Evolutionary conservation across 2,113 vertebrate species (phyloP).

Genomic region (Cygnus buccinator): DNA sequence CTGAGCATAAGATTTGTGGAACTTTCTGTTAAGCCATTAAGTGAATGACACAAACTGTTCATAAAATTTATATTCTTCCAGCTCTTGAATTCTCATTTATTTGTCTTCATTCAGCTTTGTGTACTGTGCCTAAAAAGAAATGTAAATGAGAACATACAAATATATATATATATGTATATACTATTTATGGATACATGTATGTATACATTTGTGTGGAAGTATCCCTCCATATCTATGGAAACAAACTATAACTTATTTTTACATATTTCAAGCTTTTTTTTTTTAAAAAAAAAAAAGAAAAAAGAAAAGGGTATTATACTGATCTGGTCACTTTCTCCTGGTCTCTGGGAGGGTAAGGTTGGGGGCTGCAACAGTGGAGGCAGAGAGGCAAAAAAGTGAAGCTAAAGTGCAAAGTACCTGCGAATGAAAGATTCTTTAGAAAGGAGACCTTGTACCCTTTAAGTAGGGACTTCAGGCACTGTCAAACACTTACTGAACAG

Average conservation of each 20-base stretch:
- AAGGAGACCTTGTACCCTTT: not conserved
- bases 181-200: not conserved
- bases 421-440: not conserved
- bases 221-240: not conserved
- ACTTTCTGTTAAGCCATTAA: not conserved
- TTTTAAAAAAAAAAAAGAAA: too few species aligned
- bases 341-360: not conserved
- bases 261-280: not conserved
- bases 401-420: not conserved
- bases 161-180: not conserved
- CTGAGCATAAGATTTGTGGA: not conserved
- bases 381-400: not conserved
- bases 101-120: not conserved
- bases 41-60: not conserved
- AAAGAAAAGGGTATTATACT: not conserved
- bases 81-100: not conserved
- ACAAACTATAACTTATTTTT: not conserved
- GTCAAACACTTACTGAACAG: not conserved
- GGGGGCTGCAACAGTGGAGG: not conserved
- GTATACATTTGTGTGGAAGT: not conserved
- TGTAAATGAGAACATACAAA: not conserved
- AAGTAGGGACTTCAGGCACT: not conserved
- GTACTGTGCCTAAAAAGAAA: not conserved
- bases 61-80: not conserved
- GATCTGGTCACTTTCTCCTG: not conserved